These are phyloP conservation scores for Motacilla tschutschensis DNA, from an alignment of 2,113 vertebrate species.

Conservation along the genomic window DNA sequence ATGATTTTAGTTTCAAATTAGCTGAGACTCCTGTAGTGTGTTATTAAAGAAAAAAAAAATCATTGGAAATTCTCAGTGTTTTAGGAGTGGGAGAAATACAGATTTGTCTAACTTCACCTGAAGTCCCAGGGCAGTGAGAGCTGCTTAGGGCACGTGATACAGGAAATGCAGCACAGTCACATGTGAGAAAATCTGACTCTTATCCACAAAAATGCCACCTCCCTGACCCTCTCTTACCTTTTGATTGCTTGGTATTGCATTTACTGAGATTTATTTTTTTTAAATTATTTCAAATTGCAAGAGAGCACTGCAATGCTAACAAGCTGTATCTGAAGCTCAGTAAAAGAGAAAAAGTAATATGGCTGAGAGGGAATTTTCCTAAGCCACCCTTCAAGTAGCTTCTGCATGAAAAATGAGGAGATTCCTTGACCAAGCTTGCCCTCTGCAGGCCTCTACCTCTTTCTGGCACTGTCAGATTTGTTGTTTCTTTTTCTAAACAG, in stretches of 20 bases:
- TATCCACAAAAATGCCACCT: background rate
- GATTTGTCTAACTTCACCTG: background rate
- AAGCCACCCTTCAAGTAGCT: background rate
- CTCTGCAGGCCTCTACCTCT: conserved; percentile 51
- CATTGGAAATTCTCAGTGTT: background rate
- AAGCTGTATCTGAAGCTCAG: background rate
- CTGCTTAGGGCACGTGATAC: background rate
- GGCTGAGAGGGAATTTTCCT: background rate
- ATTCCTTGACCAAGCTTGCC: conserved; percentile 71
- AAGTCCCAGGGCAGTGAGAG: background rate
- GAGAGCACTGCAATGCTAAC: background rate
- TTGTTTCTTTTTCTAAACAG: background rate
- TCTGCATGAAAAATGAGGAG: background rate
- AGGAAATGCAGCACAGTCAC: background rate
- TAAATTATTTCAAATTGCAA: background rate
- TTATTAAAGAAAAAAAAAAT: background rate
- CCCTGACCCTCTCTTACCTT: background rate
- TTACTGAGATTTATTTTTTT: background rate
- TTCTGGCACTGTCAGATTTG: background rate
- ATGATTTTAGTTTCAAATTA: background rate
- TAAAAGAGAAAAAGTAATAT: background rate
- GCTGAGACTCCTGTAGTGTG: background rate
- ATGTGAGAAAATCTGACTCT: background rate
- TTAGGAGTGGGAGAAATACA: background rate
- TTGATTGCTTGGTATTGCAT: background rate